These are phyloP conservation scores for Poeciliopsis retropinna DNA, from an alignment of 2,113 vertebrate species.

Conservation along the genomic window DNA sequence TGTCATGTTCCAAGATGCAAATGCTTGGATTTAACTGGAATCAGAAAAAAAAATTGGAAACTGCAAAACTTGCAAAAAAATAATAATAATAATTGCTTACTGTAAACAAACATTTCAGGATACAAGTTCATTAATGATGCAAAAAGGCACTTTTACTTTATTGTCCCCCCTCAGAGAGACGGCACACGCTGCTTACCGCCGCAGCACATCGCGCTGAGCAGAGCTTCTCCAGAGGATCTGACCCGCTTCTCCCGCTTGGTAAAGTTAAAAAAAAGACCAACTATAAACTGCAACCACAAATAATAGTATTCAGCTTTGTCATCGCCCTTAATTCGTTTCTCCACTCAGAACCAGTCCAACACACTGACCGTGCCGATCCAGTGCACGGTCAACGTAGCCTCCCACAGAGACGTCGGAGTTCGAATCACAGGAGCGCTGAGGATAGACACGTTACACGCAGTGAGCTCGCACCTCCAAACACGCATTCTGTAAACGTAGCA, in stretches of 20 bases:
- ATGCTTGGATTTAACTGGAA: neutral
- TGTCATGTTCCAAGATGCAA: neutral
- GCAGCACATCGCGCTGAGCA: constrained; percentile 68
- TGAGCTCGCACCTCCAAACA: constrained; percentile 71
- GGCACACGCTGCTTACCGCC: constrained; percentile 71
- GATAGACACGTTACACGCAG: constrained; percentile 84
- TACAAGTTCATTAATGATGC: neutral
- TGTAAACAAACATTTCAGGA: neutral
- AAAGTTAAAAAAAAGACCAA: constrained; percentile 11
- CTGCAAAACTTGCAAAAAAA: no score
- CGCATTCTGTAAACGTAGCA: neutral
- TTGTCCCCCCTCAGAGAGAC: constrained; percentile 60
- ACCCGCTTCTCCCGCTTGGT: constrained; percentile 85
- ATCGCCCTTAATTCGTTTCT: neutral
- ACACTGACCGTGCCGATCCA: constrained; percentile 82
- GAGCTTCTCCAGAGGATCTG: constrained; percentile 83
- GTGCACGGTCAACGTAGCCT: constrained; percentile 82
- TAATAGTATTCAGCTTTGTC: neutral
- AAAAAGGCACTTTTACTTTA: neutral
- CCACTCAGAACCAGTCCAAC: constrained; percentile 88
- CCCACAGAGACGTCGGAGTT: constrained; percentile 80
- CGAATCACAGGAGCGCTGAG: constrained; percentile 82
- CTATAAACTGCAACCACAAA: neutral
- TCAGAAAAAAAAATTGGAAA: neutral
- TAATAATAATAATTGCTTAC: neutral